phyloP scores from a whole-genome alignment of 37 sponge, comb jelly and placozoan species.

The Cliona cf. orientalis region DNA sequence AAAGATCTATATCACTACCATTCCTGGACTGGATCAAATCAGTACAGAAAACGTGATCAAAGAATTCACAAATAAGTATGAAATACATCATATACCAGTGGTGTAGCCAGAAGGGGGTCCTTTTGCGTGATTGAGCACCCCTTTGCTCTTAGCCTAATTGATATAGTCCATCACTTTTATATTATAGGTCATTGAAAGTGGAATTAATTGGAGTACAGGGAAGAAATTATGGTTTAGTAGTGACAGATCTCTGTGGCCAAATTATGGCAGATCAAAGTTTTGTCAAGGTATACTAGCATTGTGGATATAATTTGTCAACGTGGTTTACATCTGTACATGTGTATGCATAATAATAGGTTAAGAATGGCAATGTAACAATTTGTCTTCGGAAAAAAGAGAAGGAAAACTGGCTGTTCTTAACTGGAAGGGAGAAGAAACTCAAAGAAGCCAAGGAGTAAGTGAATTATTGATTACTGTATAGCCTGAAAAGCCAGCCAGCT shows the following conservation, averaged over 20 bases:
- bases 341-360: slow-evolving; percentile 48
- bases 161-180: slow-evolving; percentile 6
- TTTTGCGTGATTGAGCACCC: too few relatives aligned
- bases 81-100: too few relatives aligned
- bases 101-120: too few relatives aligned
- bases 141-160: too few relatives aligned
- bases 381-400: slow-evolving; percentile 48
- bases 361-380: slow-evolving; percentile 64
- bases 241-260: slow-evolving; percentile 44
- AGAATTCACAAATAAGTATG: slow-evolving; percentile 11
- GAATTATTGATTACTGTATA: too few relatives aligned
- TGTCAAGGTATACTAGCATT: slow-evolving; percentile 34
- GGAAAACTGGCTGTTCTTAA: slow-evolving; percentile 64
- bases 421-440: slow-evolving; percentile 74
- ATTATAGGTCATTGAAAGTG: slow-evolving; percentile 65
- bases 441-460: slow-evolving; percentile 77
- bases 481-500: too few relatives aligned
- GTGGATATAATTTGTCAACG: not conserved
- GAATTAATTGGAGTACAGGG: slow-evolving; percentile 29
- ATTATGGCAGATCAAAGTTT: slow-evolving; percentile 59
- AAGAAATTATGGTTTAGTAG: slow-evolving; percentile 58
- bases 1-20: slow-evolving; percentile 87
- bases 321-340: not conserved
- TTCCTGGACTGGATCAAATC: slow-evolving; percentile 65
- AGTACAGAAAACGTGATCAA: slow-evolving; percentile 39